phyloP scores from a whole-genome alignment of 2,113 vertebrate species.

The Catharus bicknelli region DNA sequence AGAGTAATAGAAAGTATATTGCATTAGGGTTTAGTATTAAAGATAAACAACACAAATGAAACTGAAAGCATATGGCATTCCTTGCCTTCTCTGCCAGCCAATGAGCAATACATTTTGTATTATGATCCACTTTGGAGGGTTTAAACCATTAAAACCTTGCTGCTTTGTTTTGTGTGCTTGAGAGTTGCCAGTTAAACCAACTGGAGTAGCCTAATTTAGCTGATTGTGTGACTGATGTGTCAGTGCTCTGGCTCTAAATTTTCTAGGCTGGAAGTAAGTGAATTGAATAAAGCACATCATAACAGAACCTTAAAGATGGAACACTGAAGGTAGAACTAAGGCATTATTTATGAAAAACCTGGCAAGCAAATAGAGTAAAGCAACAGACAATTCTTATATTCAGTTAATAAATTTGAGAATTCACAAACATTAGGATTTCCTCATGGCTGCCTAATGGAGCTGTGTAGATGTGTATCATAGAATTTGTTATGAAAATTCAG shows the following conservation, averaged over 20 bases:
- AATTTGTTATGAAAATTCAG: neutral
- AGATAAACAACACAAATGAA: conserved; percentile 56
- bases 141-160: conserved; percentile 62
- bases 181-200: conserved; percentile 60
- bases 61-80: conserved; percentile 62
- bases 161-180: conserved; percentile 47
- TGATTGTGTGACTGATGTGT: conserved; percentile 43
- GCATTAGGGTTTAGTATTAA: conserved; percentile 50
- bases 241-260: conserved; percentile 22
- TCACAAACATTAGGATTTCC: neutral
- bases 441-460: neutral
- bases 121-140: conserved; percentile 69
- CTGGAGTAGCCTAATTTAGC: conserved; percentile 52
- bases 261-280: neutral
- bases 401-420: neutral
- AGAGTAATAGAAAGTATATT: conserved; percentile 46
- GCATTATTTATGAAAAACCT: neutral
- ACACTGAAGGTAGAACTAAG: neutral
- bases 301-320: neutral
- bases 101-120: conserved; percentile 58
- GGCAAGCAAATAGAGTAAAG: neutral
- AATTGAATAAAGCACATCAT: neutral
- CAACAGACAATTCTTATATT: neutral
- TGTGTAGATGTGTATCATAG: neutral
- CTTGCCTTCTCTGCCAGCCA: conserved; percentile 46